Base-by-base conservation (phyloP, 2,797 vertebrate genomes). In the Epinephelus malabaricus region DNA sequence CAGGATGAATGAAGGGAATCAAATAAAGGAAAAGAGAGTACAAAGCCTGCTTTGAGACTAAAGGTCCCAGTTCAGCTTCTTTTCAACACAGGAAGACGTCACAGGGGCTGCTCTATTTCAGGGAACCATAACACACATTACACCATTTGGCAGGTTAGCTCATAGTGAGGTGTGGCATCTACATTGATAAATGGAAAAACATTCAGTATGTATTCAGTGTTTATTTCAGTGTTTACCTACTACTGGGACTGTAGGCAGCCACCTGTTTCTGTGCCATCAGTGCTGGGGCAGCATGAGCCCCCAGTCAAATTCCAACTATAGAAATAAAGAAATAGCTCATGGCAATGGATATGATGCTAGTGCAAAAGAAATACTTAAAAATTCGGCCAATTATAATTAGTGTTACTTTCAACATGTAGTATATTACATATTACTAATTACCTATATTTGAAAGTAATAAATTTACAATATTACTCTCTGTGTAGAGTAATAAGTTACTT, bases 31-130 rank as follows among this genome's bases (percentile, higher is more conserved):
- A 59, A 65, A 45, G 27, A 49, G 62, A 78, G 66, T n/a, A 88
- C 90, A 90, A 89, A 88, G 85, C 74, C 50, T 53, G 62, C 85
- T 87, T 91, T 90, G 74, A 88, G 60, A 68, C 9, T 15, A 62
- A 82, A 73, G 55, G 47, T 84, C 63, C 7, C 34, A 17, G 14
- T 80, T 69, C 18, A 46, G 58, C 64, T 51, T 78, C 43, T 76
- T 64, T 83, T 89, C 70, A 79, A 69, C 55, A 64, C 62, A 79
- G 71, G 60, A 83, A 21, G 55, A 79, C 62, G 63, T 85, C 76
- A 87, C 76, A 87, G 71, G 83, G 47, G 46, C 55, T 34, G 38
- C 81, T 85, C 49, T 87, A 53, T 86, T 86, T 50, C 66, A 78
- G 73, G 59, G 47, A 67, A 30, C 23, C 38, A 12, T 50, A 70